These are phyloP conservation scores for Actinia tenebrosa DNA, from an alignment of 64 coral and sea anemone genomes.

Conservation along the genomic window DNA sequence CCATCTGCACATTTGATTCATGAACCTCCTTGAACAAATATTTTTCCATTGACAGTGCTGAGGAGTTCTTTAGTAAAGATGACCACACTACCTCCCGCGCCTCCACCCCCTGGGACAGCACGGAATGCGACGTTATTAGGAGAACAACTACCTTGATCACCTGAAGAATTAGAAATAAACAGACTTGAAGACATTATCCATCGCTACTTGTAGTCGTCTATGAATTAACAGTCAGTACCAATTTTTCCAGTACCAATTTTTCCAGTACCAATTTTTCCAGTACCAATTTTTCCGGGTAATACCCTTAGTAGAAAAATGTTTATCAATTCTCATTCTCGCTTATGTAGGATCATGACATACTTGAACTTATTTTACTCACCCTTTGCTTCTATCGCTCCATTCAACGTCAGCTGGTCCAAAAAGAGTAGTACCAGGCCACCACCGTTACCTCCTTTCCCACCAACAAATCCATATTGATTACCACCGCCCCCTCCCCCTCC, in stretches of 20 bases:
- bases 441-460: slow-evolving; percentile 38
- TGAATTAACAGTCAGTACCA: no score
- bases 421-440: slow-evolving; percentile 39
- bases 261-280: no score
- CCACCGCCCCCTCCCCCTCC: slow-evolving; percentile 50
- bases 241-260: no score
- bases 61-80: slow-evolving; percentile 24
- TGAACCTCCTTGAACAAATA: slow-evolving; percentile 21
- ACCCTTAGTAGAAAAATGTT: no score
- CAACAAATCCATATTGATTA: neutral
- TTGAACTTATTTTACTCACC: neutral
- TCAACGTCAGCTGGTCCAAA: slow-evolving; percentile 17
- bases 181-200: no score
- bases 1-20: slow-evolving; percentile 14
- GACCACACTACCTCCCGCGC: slow-evolving; percentile 41
- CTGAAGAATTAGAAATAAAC: neutral
- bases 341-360: no score
- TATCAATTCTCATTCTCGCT: no score
- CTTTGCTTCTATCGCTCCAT: slow-evolving; percentile 29
- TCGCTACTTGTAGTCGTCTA: no score
- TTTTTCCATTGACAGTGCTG: slow-evolving; percentile 17
- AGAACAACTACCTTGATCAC: slow-evolving; percentile 5
- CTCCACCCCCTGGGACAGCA: slow-evolving; percentile 29
- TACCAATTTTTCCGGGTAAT: no score
- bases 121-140: neutral